phyloP scores from a whole-genome alignment of 1,140 invertebrate genomes.

The Dinoponera quadriceps region DNA sequence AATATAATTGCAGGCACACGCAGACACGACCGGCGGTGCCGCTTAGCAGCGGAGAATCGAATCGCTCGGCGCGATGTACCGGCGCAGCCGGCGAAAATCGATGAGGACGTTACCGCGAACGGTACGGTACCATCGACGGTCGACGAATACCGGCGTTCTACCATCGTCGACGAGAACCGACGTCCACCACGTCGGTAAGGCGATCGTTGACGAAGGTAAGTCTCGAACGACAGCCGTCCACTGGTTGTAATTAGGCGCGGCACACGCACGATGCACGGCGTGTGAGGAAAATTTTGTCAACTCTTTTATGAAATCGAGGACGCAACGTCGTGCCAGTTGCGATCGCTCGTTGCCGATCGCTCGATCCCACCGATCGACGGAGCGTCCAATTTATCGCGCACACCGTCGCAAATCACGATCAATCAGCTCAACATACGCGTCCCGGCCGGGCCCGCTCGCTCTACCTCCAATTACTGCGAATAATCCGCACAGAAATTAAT shows the following conservation, averaged over 20 bases:
- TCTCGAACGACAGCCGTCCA: not conserved
- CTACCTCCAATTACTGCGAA: slow-evolving; percentile 68
- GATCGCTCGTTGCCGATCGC: too few species aligned
- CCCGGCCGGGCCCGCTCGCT: slow-evolving; percentile 35
- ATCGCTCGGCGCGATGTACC: not conserved
- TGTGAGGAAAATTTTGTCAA: not conserved
- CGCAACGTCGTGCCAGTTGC: too few species aligned
- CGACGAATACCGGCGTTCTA: not conserved
- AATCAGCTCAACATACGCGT: slow-evolving; percentile 31
- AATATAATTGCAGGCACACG: not conserved
- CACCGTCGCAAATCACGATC: slow-evolving; percentile 7
- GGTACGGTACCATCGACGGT: slow-evolving; percentile 9
- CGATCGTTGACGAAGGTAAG: not conserved
- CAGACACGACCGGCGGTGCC: slow-evolving; percentile 64
- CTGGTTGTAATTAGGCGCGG: not conserved
- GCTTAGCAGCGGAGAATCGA: slow-evolving; percentile 4
- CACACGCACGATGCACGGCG: not conserved
- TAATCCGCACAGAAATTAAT: slow-evolving; percentile 74
- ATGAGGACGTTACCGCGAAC: slow-evolving; percentile 27
- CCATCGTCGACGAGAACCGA: not conserved
- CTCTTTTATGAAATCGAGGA: too few species aligned
- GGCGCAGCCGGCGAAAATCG: slow-evolving; percentile 58
- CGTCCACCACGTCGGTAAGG: slow-evolving; percentile 36
- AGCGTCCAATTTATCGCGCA: not conserved
- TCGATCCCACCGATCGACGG: not conserved